A percentile compares a stretch with the other conserved stretches of the same genome.
Conservation (phyloP, 2,113 vertebrate species). For the Phoenicopterus ruber region DNA sequence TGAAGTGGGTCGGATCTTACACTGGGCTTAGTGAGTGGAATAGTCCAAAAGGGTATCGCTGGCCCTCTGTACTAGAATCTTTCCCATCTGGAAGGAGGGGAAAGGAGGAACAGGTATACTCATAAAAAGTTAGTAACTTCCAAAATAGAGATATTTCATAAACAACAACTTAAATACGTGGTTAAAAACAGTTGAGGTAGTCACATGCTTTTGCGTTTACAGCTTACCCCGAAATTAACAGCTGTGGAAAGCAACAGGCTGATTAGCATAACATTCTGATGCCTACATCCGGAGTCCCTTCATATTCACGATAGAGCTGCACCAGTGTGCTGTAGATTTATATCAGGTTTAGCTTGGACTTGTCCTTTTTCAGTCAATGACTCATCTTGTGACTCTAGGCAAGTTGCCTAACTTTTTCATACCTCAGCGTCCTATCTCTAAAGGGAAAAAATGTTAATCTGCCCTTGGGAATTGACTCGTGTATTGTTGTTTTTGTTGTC, state of each 20-base stretch:
- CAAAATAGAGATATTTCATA: neutral
- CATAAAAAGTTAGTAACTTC: neutral
- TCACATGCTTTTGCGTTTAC: neutral
- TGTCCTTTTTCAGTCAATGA: neutral
- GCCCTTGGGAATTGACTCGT: neutral
- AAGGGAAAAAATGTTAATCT: neutral
- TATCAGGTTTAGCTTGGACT: neutral
- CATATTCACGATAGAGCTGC: neutral
- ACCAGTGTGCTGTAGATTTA: neutral
- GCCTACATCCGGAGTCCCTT: neutral
- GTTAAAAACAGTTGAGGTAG: neutral
- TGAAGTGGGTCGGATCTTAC: neutral
- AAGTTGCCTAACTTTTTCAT: constrained; percentile 16
- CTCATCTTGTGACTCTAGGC: constrained; percentile 3
- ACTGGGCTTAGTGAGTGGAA: neutral
- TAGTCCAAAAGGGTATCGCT: neutral
- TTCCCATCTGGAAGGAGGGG: neutral
- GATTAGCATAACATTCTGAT: neutral
- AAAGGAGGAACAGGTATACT: neutral
- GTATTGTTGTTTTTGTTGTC: constrained; percentile 17
- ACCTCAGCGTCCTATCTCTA: neutral
- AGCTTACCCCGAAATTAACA: neutral
- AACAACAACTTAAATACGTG: neutral
- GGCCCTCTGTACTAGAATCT: neutral
- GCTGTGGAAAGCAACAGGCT: neutral